These are phyloP conservation scores for Ferrisia virgata DNA, from an alignment of 2,888 invertebrate genomes.

Conservation along the genomic window DNA sequence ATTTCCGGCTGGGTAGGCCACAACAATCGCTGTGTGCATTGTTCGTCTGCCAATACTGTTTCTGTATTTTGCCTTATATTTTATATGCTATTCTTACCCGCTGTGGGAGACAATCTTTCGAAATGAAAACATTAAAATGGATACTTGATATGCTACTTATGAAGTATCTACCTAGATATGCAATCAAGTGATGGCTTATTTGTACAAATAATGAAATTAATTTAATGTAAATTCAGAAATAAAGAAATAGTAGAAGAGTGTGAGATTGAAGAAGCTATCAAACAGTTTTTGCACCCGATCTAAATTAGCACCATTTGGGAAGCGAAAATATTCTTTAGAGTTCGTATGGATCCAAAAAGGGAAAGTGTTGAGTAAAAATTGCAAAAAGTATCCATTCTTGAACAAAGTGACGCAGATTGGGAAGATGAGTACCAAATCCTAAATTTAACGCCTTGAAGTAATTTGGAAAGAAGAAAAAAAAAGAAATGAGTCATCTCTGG, in stretches of 20 bases:
- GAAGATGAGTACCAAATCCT: no score
- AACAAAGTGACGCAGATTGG: no score
- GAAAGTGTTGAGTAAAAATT: no score
- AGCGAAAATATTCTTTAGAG: no score
- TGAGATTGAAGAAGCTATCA: not conserved
- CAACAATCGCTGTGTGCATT: conserved; percentile 37
- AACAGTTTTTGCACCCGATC: no score
- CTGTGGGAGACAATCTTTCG: not conserved
- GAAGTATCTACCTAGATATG: not conserved
- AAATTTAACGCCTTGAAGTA: no score
- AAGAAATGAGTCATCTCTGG: no score
- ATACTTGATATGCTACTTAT: not conserved
- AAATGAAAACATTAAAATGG: conserved; percentile 21
- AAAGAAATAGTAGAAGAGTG: not conserved
- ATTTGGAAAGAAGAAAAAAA: no score
- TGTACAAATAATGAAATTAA: not conserved
- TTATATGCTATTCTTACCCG: not conserved
- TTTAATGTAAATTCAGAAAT: not conserved
- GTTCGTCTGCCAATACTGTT: conserved; percentile 17
- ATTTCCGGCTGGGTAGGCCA: conserved; percentile 44
- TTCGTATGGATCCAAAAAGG: no score
- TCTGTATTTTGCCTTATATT: not conserved
- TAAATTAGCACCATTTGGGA: no score
- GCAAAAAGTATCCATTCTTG: no score
- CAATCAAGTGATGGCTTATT: conserved; percentile 35